phyloP scores from a whole-genome alignment of 2,888 invertebrate genomes.

The Elysia crispata region DNA sequence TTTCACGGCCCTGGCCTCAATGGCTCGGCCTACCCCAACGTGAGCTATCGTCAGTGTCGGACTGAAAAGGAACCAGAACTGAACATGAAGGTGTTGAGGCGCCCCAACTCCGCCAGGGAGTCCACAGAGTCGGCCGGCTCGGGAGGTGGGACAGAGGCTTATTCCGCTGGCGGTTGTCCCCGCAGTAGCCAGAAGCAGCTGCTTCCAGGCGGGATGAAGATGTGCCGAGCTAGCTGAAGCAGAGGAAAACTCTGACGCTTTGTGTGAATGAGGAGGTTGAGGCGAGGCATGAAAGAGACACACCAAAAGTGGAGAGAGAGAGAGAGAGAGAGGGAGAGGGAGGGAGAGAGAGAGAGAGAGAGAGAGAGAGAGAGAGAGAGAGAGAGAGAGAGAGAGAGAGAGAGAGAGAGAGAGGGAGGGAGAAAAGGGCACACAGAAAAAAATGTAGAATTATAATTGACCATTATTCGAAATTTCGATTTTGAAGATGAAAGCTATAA shows the following conservation, averaged over 20 bases:
- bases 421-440: too few relatives aligned
- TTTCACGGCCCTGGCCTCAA: constrained; percentile 32
- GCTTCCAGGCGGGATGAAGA: constrained; percentile 1
- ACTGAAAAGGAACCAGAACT: constrained; percentile 38
- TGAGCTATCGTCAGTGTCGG: constrained; percentile 46
- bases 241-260: constrained; percentile 11
- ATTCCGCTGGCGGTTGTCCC: too few relatives aligned
- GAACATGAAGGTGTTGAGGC: constrained; percentile 49
- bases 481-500: too few relatives aligned
- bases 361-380: too few relatives aligned
- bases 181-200: constrained; percentile 37
- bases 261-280: constrained; percentile 29
- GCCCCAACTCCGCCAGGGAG: constrained; percentile 48
- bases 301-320: not conserved
- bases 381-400: too few relatives aligned
- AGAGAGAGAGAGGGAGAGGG: constrained; percentile 29
- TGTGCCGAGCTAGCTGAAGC: constrained; percentile 28
- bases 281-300: not conserved
- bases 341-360: constrained; percentile 6
- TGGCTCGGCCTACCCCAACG: constrained; percentile 39
- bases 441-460: too few relatives aligned
- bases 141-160: not conserved
- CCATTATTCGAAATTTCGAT: too few relatives aligned
- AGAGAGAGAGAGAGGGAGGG: too few relatives aligned
- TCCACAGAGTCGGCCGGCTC: constrained; percentile 45